Base-by-base conservation (phyloP, 1,140 invertebrate species). In the Cotesia typhae region DNA sequence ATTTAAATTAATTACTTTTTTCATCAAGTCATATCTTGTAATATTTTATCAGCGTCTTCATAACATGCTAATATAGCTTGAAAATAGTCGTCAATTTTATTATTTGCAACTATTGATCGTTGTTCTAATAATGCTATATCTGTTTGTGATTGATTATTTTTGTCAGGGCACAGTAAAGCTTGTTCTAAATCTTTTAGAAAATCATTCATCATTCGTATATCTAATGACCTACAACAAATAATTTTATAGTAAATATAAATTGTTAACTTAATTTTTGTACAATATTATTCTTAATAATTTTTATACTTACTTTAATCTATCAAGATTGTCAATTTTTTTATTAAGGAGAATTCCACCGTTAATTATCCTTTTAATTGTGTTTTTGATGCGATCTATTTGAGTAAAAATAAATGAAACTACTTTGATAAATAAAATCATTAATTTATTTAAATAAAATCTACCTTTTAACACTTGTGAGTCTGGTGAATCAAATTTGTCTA, bases 51-150 rank as follows among this genome's bases (percentile, higher is more conserved):
- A 6, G 69, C 77, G 5, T 61, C 53, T 20, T 81, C 66, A 2
- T 80, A 85, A 73, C 84, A 86, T 6, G 74, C 68, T 28, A 75
- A 10, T 14, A 85, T 77, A 63, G 83, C 75, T 0, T 75, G 73
- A 12, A 86, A 73, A 51, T 80, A 76, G 4, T 65, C 70, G 55
- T 55, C 65, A 6, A 78, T 75, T 7, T 75, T 67, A 1, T 75
- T 67, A 1, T 60, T 51, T 37, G 74, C 67, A 63, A 80, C 52
- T 74, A 89, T 17, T 72, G 88, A 63, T 84, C 89, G 81, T 85
- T 87, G 80, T 83, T 89, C 12, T 89, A 91, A 84, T 81, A 87
- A 80, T 79, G 81, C 64, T 78, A 86, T 75, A 81, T 90, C 79
- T 77, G 90, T 82, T 91, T 89, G 89, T 85, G 91, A 83, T 38